phyloP scores from a whole-genome alignment of 2,797 vertebrate species.

The Macroramphosus scolopax region DNA sequence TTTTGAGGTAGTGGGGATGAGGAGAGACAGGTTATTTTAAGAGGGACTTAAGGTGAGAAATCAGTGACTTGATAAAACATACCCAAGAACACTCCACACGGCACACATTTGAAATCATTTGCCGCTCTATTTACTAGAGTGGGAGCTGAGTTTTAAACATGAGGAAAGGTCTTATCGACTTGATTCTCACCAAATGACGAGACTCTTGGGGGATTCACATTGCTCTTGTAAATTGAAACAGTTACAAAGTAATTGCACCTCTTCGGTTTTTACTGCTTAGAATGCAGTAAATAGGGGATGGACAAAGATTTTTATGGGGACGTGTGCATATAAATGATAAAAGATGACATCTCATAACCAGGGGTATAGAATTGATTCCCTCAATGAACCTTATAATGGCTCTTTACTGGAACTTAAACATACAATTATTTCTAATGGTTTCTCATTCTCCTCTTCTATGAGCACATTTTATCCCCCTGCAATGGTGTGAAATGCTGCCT shows the following conservation, averaged over 20 bases:
- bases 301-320: slow-evolving; percentile 1
- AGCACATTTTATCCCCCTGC: slow-evolving; percentile 2
- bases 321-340: not conserved
- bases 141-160: slow-evolving; percentile 16
- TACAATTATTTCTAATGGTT: slow-evolving; percentile 13
- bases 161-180: slow-evolving; percentile 24
- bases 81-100: slow-evolving; percentile 4
- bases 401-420: slow-evolving; percentile 4
- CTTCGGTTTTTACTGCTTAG: slow-evolving; percentile 17
- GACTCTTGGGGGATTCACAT: slow-evolving; percentile 19
- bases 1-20: slow-evolving; percentile 21
- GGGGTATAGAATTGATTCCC: too few relatives aligned
- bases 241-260: slow-evolving; percentile 42
- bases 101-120: slow-evolving; percentile 10
- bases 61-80: slow-evolving; percentile 26
- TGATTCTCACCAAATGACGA: slow-evolving; percentile 18
- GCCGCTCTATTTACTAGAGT: slow-evolving; percentile 16
- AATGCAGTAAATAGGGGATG: slow-evolving; percentile 17
- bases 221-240: slow-evolving; percentile 43
- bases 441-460: slow-evolving; percentile 13
- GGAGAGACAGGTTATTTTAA: slow-evolving; percentile 6
- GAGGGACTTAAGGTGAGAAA: slow-evolving; percentile 27
- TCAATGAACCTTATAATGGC: slow-evolving; percentile 1
- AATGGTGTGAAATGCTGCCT: slow-evolving; percentile 14
- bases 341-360: too few relatives aligned